Conservation (phyloP, 2,797 vertebrate genomes). For the Eleutherodactylus coqui region DNA sequence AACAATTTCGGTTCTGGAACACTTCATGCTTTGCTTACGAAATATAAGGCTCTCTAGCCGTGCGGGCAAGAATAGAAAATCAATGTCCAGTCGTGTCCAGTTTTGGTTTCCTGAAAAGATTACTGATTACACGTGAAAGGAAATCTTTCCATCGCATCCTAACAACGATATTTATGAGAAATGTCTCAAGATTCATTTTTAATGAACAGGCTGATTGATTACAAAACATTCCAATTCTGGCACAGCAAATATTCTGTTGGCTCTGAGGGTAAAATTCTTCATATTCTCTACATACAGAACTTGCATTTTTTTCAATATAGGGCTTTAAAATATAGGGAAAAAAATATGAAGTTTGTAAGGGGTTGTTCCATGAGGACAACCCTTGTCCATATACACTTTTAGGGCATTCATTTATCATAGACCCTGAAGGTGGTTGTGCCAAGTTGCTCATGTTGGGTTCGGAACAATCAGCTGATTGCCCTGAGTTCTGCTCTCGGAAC, state of each 20-base stretch:
- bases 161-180: background rate
- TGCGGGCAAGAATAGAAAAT: slow-evolving; percentile 16
- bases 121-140: slow-evolving; percentile 6
- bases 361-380: too few relatives aligned
- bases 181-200: background rate
- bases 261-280: background rate
- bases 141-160: background rate
- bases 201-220: background rate
- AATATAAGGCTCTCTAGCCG: background rate
- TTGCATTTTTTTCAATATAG: background rate
- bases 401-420: too few relatives aligned
- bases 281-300: background rate
- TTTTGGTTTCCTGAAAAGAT: slow-evolving; percentile 12
- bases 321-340: too few relatives aligned
- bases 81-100: slow-evolving; percentile 38
- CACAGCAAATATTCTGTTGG: background rate
- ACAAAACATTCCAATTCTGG: background rate
- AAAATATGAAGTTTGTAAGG: too few relatives aligned
- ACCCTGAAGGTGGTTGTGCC: too few relatives aligned
- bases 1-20: slow-evolving; percentile 11
- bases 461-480: too few relatives aligned
- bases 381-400: too few relatives aligned
- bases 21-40: slow-evolving; percentile 14
- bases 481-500: too few relatives aligned
- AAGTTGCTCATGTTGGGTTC: too few relatives aligned